Evolutionary conservation across 1,140 invertebrate species (phyloP), one percentile per base, ranked within the genome.

Genomic region (Cydia splendana): DNA sequence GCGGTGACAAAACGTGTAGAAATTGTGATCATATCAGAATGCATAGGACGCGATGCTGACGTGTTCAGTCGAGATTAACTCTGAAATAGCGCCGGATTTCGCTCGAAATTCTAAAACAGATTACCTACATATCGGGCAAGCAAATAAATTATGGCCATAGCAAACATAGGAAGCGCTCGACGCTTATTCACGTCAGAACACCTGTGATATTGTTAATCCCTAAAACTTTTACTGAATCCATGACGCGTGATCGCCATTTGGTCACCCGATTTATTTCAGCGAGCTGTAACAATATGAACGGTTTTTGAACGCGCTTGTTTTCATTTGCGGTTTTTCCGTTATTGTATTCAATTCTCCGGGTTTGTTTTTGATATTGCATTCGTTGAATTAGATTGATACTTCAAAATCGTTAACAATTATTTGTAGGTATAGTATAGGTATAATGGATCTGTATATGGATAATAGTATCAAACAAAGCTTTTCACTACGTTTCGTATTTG

Each of bases 71-170:
- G 30, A n/a, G 67, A 71, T 71, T 71, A 71, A 18, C 67, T 42
- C n/a, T 42, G 67, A 38, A 71, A 71, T 71, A 71, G 9, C 67
- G 67, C 9, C n/a, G 30, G 34, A 42, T 71, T 71, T n/a, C 9
- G 34, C 30, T 71, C 67, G 34, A 13, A 71, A 71, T 71, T 71
- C 38, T 71, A 38, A 71, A 71, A 71, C 67, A 13, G 65, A 34
- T 38, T 34, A 71, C 18, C 10, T 62, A 38, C 67, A 71, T 42
- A 71, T 42, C 6, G n/a, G 67, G n/a, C 15, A 20, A 42, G 34
- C 67, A 38, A 71, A 71, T 71, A 71, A 10, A 38, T 71, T 42
- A 38, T 38, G 4, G 15, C 34, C 34, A 69, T 34, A 15, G 28
- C 65, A 38, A 69, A 65, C 28, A 67, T 38, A 6, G 65, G 24